phyloP scores from a whole-genome alignment of 2,888 invertebrate species.

The Sepiola atlantica region DNA sequence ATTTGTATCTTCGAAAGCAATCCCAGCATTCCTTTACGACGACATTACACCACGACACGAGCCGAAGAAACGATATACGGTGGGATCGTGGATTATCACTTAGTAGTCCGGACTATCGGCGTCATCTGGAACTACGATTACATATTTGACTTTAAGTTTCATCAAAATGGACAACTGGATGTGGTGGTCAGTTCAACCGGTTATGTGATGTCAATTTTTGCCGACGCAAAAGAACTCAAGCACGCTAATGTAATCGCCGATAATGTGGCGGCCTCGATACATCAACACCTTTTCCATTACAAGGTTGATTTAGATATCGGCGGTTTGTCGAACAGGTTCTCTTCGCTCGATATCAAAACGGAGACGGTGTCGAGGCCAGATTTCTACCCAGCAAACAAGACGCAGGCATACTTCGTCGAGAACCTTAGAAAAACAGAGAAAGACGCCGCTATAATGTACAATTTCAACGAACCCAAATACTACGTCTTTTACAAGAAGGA shows the following conservation, averaged over 20 bases:
- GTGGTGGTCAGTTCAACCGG: slow-evolving; percentile 64
- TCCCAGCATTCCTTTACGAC: slow-evolving; percentile 63
- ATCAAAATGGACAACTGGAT: slow-evolving; percentile 67
- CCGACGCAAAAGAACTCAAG: slow-evolving; percentile 57
- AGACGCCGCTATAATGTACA: slow-evolving; percentile 58
- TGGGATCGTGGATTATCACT: slow-evolving; percentile 61
- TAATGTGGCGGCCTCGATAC: slow-evolving; percentile 63
- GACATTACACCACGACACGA: slow-evolving; percentile 61
- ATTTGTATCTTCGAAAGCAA: slow-evolving; percentile 70
- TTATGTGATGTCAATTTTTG: slow-evolving; percentile 64
- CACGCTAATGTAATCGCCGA: slow-evolving; percentile 62
- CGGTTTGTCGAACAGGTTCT: slow-evolving; percentile 62
- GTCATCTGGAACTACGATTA: slow-evolving; percentile 68
- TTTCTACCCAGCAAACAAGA: slow-evolving; percentile 54
- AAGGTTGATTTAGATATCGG: slow-evolving; percentile 70
- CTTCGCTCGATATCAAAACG: slow-evolving; percentile 57
- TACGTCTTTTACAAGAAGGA: slow-evolving; percentile 60
- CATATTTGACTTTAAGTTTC: slow-evolving; percentile 69
- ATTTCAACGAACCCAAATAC: slow-evolving; percentile 57
- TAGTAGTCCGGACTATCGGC: slow-evolving; percentile 65
- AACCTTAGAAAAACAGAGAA: slow-evolving; percentile 59
- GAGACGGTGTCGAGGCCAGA: slow-evolving; percentile 58
- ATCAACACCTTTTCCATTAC: slow-evolving; percentile 67
- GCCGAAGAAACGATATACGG: slow-evolving; percentile 59
- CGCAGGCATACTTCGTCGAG: slow-evolving; percentile 58